Base-by-base conservation (phyloP, 2,113 vertebrate genomes). In the Phalacrocorax pelagicus region DNA sequence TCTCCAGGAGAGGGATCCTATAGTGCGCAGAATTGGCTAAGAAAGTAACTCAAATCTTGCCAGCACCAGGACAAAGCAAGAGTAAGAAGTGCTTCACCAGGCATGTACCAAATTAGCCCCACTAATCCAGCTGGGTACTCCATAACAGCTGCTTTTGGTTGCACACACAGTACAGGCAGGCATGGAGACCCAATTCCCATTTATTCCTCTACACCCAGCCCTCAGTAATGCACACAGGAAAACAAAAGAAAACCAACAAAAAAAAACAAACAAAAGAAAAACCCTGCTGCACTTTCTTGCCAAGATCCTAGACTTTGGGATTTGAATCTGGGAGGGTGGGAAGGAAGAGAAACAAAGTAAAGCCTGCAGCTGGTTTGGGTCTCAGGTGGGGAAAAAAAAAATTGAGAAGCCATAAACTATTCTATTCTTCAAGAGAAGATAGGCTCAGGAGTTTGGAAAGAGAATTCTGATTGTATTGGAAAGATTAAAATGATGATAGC, bases 281-380 rank as follows among this genome's bases (percentile, higher is more conserved):
- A 26, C 17, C 7, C 55, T 58, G 5, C 47, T 69, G 9, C 36
- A 12, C 24, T 94, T 82, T 62, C 62, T 85, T 81, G 84, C 78
- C 84, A 95, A 85, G 29, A 92, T 55, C 20, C 26, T 77, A 72
- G 36, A 75, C 44, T 84, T 61, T 8, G 27, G 81, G 91, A 72
- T 87, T 95, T 89, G 44, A 81, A 74, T 90, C 42, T 78, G 11
- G 15, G 34, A 79, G 32, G 22, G 38, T 78, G 19, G 20, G 44
- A 82, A 61, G 55, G 17, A 88, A 62, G 7, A 93, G 47, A 69
- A 94, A 92, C 23, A 74, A 92, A 70, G 14, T 8, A 8, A 91
- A 79, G 42, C 22, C 77, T 87, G 81, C 94, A 96, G 91, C 73
- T 97, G 86, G 24, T 89, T 95, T 94, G 27, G 54, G 83, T 92